Base-by-base conservation (phyloP, 2,888 invertebrate genomes). In the Entomobrya proxima region DNA sequence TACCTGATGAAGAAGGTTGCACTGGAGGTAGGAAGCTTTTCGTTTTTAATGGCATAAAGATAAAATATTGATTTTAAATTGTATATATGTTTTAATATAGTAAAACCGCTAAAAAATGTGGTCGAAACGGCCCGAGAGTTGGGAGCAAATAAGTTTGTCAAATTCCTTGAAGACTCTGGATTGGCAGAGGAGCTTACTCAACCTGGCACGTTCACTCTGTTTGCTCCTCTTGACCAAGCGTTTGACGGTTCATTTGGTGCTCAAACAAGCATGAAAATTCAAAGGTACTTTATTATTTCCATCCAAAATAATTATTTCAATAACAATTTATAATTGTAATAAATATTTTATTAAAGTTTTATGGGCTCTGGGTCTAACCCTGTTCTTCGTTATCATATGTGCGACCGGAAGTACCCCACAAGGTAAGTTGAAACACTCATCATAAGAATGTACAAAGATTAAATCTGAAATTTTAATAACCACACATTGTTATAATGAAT, bases 181-280 rank as follows among this genome's bases (percentile, higher is more conserved):
- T 88, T 93, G 30, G 91, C 91, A 4, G 90, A 91, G 15, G 91
- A 92, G 40, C 91, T 93, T 21, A 89, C 90, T 24, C 90, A 90
- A 32, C 90, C 91, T 21, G 91, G 91, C 3, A 92, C 93, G 0
- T 92, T 91, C 90, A 93, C 93, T 0, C 91, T 93, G 21, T 93
- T 93, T 88, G 92, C 92, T 0, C 93, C 93, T 0, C 91, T 92
- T 32, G 92, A 93, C 87, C 90, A 91, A 74, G 93, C 93, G 7
- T 92, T 93, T 87, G 91, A 92, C 86, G 93, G 87, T 9, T 67
- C 72, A 27, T 50, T 21, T 9, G 90, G 88, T n/a, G 72, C 78
- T 30, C 80, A 83, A 11, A 83, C 84, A 11, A 74, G 82, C 6
- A 88, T 86, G 85, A 87, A 90, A 80, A 89, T 88, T 35, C 76